Conservation (phyloP, 2,888 invertebrate species). For the Artemia sp. region DNA sequence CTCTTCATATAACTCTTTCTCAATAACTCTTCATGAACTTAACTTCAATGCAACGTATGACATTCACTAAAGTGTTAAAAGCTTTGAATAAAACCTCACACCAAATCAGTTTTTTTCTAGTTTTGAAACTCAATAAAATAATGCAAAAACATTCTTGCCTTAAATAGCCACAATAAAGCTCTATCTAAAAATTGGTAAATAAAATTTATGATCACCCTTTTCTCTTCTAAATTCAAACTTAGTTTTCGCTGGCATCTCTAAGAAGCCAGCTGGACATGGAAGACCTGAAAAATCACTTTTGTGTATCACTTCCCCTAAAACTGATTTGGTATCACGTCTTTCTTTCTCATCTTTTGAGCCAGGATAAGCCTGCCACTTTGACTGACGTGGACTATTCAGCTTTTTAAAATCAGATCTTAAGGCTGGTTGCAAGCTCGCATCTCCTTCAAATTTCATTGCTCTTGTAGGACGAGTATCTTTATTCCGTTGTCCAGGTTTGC, state of each 20-base stretch:
- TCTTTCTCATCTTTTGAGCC: background rate
- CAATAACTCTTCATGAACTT: too few relatives aligned
- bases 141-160: too few relatives aligned
- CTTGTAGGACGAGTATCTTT: background rate
- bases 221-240: conserved; percentile 7
- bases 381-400: background rate
- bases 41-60: too few relatives aligned
- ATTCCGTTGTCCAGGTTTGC: background rate
- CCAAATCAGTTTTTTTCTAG: too few relatives aligned
- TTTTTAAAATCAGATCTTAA: background rate
- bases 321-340: background rate
- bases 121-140: too few relatives aligned
- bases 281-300: background rate
- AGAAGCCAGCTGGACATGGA: conserved; percentile 10
- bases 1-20: too few relatives aligned
- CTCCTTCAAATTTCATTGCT: conserved; percentile 1
- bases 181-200: background rate
- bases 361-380: too few relatives aligned
- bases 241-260: background rate
- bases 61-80: too few relatives aligned
- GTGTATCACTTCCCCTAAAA: background rate
- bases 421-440: background rate
- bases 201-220: conserved; percentile 5
- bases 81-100: too few relatives aligned
- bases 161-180: too few relatives aligned